Conservation (phyloP, 2,888 invertebrate genomes). For the Pterobdella sp. region DNA sequence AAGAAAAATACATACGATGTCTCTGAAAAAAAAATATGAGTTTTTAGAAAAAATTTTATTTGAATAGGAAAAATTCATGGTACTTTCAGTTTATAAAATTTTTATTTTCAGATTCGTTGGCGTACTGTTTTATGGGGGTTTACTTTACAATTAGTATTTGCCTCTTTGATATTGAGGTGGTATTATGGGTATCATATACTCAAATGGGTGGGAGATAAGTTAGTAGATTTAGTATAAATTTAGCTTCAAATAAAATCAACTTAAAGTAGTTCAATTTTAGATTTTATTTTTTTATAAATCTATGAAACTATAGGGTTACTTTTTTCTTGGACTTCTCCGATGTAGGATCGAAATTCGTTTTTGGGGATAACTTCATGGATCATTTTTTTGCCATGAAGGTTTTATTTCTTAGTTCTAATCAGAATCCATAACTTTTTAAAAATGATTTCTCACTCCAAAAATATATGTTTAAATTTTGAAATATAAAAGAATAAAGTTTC, state of each 20-base stretch:
- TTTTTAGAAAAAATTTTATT: neutral
- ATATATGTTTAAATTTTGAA: neutral
- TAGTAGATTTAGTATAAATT: neutral
- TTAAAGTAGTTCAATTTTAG: too few relatives aligned
- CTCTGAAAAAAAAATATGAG: too few relatives aligned
- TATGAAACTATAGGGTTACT: neutral
- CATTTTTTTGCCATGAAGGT: slow-evolving; percentile 1
- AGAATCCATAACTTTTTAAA: too few relatives aligned
- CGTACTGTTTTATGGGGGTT: slow-evolving; percentile 1
- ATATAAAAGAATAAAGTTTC: neutral
- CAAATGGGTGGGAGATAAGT: slow-evolving; percentile 1
- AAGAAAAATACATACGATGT: too few relatives aligned
- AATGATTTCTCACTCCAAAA: too few relatives aligned
- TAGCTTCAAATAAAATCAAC: too few relatives aligned
- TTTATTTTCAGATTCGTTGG: neutral
- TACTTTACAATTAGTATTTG: neutral
- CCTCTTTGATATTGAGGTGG: neutral
- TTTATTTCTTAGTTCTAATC: too few relatives aligned
- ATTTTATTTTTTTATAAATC: too few relatives aligned
- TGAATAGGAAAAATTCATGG: neutral
- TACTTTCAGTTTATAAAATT: neutral
- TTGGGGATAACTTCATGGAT: neutral
- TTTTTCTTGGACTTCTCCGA: neutral
- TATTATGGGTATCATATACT: neutral
- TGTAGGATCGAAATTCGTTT: neutral